Evolutionary conservation across 2,113 vertebrate genomes (phyloP).

Genomic region (Hippocampus guttulatus): DNA sequence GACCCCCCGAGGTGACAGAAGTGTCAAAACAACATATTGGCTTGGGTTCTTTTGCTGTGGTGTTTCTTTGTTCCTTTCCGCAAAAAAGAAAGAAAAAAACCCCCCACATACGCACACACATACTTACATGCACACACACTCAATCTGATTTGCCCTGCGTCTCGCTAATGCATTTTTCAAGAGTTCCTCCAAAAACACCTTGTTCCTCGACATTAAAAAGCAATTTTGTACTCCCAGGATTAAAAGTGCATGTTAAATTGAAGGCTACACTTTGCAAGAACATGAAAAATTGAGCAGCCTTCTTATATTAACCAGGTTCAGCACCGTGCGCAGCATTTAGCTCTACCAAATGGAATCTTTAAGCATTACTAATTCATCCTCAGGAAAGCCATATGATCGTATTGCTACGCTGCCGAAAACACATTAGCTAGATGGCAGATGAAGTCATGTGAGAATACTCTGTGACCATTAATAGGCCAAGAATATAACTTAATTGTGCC

Average conservation of each 20-base stretch:
- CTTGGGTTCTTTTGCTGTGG: conserved; percentile 48
- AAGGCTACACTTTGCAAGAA: conserved; percentile 92
- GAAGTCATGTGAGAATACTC: conserved; percentile 18
- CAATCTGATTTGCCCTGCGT: conserved; percentile 54
- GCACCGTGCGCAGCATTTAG: conserved; percentile 62
- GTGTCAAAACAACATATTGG: conserved; percentile 72
- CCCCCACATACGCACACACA: background rate
- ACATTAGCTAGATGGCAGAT: conserved; percentile 20
- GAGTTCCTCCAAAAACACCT: conserved; percentile 83
- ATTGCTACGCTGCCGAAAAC: conserved; percentile 30
- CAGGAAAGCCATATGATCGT: conserved; percentile 34
- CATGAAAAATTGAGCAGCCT: conserved; percentile 94
- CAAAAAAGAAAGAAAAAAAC: conserved; percentile 12
- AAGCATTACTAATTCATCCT: conserved; percentile 73
- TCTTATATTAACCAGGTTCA: conserved; percentile 82
- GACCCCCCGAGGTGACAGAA: conserved; percentile 55
- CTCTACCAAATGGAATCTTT: conserved; percentile 69
- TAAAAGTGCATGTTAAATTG: conserved; percentile 98
- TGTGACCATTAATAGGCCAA: conserved; percentile 10
- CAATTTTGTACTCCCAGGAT: conserved; percentile 94
- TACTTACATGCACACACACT: background rate
- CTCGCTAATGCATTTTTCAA: conserved; percentile 83
- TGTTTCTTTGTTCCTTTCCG: conserved; percentile 63
- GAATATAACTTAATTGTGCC: background rate
- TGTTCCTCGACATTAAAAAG: conserved; percentile 94